Base-by-base conservation (phyloP, 2,888 invertebrate genomes). In the Stratiomys singularior region DNA sequence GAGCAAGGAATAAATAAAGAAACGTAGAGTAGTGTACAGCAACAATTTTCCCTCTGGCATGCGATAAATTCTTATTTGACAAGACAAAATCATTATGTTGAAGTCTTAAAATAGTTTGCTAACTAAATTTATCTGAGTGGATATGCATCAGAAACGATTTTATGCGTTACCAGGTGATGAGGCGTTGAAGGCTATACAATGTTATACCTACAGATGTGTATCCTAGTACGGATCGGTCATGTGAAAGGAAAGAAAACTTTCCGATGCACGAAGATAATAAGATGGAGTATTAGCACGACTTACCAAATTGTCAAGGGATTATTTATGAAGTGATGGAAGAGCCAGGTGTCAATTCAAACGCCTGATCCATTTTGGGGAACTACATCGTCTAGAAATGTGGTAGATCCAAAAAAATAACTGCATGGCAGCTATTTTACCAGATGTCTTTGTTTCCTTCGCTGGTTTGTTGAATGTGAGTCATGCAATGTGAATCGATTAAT, bases 21-120 rank as follows among this genome's bases (percentile, higher is more conserved):
- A 37, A 37, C 37, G 37, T 9, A 52, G 18, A 52, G 18, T 18
- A 52, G 52, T 15, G 3, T 4, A 4, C 52, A 52, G 52, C 15
- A 15, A 18, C 52, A 13, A 52, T 52, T 18, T 52, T 52, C 37
- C 9, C 37, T 37, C n/a, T 13, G 52, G 52, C 52, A 30, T 21
- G 44, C 58, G 23, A 74, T 74, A 74, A 58, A 74, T 74, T 74
- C 44, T 37, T 30, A 74, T 74, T 74, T 74, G 74, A 74, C 74
- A 74, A 74, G 74, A 58, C 74, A 74, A 47, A 69, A 46, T 69
- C 69, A 69, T 69, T 69, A 46, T 69, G 47, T 47, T 37, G 46
- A 13, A 46, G 23, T 47, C 46, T 69, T 46, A 69, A 69, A 69
- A 69, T 69, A 69, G 69, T 44, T 47, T 30, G 47, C 25, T 46